Evolutionary conservation across 2,797 vertebrate species (phyloP).

Genomic region (Gymnodraco acuticeps): DNA sequence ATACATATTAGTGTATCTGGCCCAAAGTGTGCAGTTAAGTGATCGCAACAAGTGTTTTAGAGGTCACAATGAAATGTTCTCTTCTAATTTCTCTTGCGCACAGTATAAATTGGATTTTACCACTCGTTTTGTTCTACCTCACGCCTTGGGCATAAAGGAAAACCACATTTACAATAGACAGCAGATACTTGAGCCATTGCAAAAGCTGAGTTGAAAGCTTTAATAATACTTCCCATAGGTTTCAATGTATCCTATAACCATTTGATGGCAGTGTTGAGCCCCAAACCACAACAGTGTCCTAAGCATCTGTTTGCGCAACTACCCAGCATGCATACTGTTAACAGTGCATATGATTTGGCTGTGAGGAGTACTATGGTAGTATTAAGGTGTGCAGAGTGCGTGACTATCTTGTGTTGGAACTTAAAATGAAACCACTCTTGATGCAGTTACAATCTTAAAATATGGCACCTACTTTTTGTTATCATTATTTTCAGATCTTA

Average conservation of each 20-base stretch:
- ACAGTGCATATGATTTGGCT: not conserved
- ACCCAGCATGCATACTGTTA: not conserved
- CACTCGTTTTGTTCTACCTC: not conserved
- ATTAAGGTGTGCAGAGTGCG: not conserved
- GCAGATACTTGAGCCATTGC: not conserved
- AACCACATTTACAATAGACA: not conserved
- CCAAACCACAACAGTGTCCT: conserved; percentile 15
- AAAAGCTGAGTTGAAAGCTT: not conserved
- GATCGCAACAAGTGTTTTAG: not conserved
- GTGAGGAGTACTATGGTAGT: not conserved
- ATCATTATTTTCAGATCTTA: not conserved
- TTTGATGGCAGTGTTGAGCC: conserved; percentile 81
- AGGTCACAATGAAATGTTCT: not conserved
- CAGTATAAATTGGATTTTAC: not conserved
- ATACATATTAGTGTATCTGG: not conserved
- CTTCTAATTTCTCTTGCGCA: not conserved
- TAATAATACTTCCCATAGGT: conserved; percentile 11
- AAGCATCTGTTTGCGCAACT: conserved; percentile 22
- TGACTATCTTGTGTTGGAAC: not conserved
- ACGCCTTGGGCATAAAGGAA: not conserved
- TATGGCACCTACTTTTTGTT: not conserved
- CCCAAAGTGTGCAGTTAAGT: not conserved
- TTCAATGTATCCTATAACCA: conserved; percentile 53
- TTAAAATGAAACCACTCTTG: not conserved
- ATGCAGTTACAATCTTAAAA: not conserved